Base-by-base conservation (phyloP, 2,797 vertebrate species). In the Mastacembelus armatus region DNA sequence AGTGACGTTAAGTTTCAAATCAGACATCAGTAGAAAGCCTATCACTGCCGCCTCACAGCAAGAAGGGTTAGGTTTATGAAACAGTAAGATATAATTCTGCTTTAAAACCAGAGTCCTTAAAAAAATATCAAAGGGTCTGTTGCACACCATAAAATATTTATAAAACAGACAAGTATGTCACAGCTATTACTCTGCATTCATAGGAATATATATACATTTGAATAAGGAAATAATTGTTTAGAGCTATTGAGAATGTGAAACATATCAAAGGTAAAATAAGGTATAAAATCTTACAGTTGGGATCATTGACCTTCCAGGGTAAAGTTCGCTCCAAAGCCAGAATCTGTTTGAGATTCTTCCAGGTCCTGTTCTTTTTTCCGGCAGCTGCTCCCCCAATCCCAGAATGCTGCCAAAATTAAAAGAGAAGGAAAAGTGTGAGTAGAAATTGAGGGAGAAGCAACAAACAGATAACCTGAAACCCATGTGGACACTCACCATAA, bases 291-390 rank as follows among this genome's bases (percentile, higher is more conserved):
- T 95, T 90, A 99, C 97, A 99, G 94, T 90, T 98, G 55, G 98
- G 96, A 92, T 99, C 96, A 32, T 90, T 94, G 73, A 97, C 92
- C 91, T 96, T 96, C 98, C 97, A 99, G n/a, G 97, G 95, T 85
- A 99, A 93, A 32, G 95, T 94, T 87, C 95, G 95, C 94, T 99
- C 98, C 43, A 95, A 93, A 80, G 95, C 94, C 64, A 98, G 94
- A 88, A 99, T 98, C 90, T 99, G 98, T 91, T 99, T 99, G 66
- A 99, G 95, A 88, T 99, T 99, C 91, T 98, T 99, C 98, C 98
- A 99, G 71, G 97, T 97, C 86, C 98, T 93, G 77, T 98, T 99
- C 93, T 99, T 99, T 90, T 99, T 99, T 81, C 98, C 97, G 71
- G 96, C 97, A 66, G 96, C 96, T 62, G 96, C 97, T 40, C 98